Conservation (phyloP, 2,888 invertebrate species). For the Cephus pygmeus region DNA sequence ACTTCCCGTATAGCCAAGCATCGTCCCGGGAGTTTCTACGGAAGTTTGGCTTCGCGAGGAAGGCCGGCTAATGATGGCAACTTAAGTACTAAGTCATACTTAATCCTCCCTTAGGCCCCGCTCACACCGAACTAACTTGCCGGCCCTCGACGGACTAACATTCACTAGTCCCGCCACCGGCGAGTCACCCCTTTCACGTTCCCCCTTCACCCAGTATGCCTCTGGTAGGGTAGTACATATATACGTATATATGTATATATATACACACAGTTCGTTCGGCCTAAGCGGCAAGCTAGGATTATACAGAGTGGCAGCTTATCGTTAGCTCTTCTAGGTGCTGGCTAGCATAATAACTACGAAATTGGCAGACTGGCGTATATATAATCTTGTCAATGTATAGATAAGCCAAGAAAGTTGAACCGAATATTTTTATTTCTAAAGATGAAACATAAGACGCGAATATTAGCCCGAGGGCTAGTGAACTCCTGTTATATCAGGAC, state of each 20-base stretch:
- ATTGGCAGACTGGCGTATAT: neutral
- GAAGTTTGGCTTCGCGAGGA: conserved; percentile 29
- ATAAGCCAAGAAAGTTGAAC: neutral
- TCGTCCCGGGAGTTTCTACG: neutral
- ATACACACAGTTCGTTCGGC: conserved; percentile 20
- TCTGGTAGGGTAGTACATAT: neutral
- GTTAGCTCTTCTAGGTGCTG: conserved; percentile 24
- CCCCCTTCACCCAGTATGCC: neutral
- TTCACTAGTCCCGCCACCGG: conserved; percentile 20
- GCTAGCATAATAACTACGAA: neutral
- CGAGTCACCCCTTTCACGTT: conserved; percentile 3
- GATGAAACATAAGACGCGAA: neutral
- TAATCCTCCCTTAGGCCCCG: conserved; percentile 45
- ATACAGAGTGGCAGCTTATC: conserved; percentile 49
- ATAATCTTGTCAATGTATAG: neutral
- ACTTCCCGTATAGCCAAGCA: conserved; percentile 11
- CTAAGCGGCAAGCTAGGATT: conserved; percentile 38
- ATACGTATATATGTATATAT: neutral
- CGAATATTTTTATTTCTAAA: neutral
- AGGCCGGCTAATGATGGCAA: conserved; percentile 59
- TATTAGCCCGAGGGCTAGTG: neutral
- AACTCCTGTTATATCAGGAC: neutral
- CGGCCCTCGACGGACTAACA: conserved; percentile 13
- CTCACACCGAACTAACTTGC: conserved; percentile 9
- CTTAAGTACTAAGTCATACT: conserved; percentile 63